Base-by-base conservation (phyloP, 2,888 invertebrate species). In the Atethmia centrago region DNA sequence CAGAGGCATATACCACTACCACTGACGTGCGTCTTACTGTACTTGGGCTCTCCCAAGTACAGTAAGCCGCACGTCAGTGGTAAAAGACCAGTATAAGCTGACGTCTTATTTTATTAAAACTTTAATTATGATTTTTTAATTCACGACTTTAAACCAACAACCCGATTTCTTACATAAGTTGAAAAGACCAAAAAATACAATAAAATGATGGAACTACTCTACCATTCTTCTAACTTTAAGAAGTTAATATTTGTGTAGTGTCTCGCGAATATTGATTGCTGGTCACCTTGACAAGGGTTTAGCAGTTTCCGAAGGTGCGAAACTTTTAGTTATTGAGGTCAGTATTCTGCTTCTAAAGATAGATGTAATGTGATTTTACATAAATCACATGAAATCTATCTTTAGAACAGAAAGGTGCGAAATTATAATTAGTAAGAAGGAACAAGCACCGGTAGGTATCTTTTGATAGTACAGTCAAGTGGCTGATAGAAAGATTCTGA, bases 231-330 rank as follows among this genome's bases (percentile, higher is more conserved):
- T 47, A 16, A 36, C 62, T 21, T 69, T 72, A 74, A 82, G 87
- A 86, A 89, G 92, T 92, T 91, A 93, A 93, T 93, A 92, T 93
- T 92, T 89, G 90, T 87, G 74, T 87, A 88, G 87, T 87, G 85
- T 85, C 87, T 82, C 74, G 66, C 78, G 90, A 90, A 91, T 92
- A 93, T 93, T 92, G 93, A 92, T 92, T 89, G 88, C 90, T 87
- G 88, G 89, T 85, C 83, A 79, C 77, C 87, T 86, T 93, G 93
- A 93, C 91, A 89, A 90, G 93, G 93, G 93, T 93, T 84, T 74
- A 87, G 88, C 89, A 85, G 85, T 85, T 87, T 74, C 74, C 74
- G 51, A 77, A 87, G 88, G 88, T 88, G 83, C 67, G 74, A 86
- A 59, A 68, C 80, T 83, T 85, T 85, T 78, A 84, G 77, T 58